Conservation (phyloP, 2,888 invertebrate species). For the Drosophila barbarae region DNA sequence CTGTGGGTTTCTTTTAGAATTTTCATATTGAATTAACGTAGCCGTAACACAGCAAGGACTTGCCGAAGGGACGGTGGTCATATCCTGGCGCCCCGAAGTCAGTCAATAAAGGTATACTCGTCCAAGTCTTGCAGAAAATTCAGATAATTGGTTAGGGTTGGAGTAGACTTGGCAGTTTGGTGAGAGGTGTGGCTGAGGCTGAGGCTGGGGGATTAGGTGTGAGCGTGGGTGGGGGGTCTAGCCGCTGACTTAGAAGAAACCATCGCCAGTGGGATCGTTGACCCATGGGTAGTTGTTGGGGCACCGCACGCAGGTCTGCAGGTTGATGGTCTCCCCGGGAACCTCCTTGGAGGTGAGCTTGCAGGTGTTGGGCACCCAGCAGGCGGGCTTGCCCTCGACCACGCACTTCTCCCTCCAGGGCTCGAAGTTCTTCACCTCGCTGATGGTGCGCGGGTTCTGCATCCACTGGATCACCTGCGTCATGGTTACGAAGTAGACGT, state of each 20-base stretch:
- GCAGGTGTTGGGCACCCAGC: slow-evolving; percentile 94
- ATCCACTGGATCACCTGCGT: slow-evolving; percentile 98
- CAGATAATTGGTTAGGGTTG: slow-evolving; percentile 19
- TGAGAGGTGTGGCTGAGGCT: slow-evolving; percentile 14
- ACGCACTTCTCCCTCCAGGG: slow-evolving; percentile 96
- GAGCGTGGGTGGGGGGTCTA: slow-evolving; percentile 2
- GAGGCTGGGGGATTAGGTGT: not conserved
- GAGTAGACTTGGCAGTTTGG: slow-evolving; percentile 10
- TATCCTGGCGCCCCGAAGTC: slow-evolving; percentile 33
- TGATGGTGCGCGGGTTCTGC: slow-evolving; percentile 91
- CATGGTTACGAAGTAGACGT: slow-evolving; percentile 97
- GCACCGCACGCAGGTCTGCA: slow-evolving; percentile 95
- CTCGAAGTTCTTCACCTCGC: slow-evolving; percentile 94
- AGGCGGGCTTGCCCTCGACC: slow-evolving; percentile 90
- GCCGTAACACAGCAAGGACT: slow-evolving; percentile 80
- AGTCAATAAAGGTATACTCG: slow-evolving; percentile 55
- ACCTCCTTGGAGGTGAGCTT: slow-evolving; percentile 95
- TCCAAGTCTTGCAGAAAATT: slow-evolving; percentile 54
- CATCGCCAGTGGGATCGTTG: slow-evolving; percentile 87
- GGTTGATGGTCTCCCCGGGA: slow-evolving; percentile 95
- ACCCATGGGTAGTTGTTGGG: slow-evolving; percentile 97
- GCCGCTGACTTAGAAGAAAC: slow-evolving; percentile 87
- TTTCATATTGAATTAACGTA: slow-evolving; percentile 58
- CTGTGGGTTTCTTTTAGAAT: slow-evolving; percentile 39
- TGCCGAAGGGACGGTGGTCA: slow-evolving; percentile 38